A percentile compares a stretch with the other conserved stretches of the same genome.
Conservation (phyloP, 2,888 invertebrate genomes). For the Thera obeliscata region DNA sequence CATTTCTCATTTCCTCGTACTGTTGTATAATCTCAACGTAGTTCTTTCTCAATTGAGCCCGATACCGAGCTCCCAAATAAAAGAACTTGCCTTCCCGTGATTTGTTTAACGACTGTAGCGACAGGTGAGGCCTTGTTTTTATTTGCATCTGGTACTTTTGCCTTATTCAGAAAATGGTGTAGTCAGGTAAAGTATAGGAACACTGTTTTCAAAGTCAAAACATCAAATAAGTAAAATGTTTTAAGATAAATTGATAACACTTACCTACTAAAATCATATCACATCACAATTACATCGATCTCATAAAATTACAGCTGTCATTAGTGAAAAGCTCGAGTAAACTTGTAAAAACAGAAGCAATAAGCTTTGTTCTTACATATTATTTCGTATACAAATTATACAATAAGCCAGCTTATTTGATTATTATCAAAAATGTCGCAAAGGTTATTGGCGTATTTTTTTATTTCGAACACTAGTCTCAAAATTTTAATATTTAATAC, state of each 20-base stretch:
- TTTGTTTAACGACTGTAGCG: constrained; percentile 57
- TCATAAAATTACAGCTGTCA: background rate
- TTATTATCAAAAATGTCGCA: too few relatives aligned
- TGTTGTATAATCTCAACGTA: constrained; percentile 27
- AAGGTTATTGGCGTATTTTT: too few relatives aligned
- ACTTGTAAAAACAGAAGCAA: constrained; percentile 11
- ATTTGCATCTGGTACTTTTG: constrained; percentile 32
- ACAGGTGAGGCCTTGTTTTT: constrained; percentile 42
- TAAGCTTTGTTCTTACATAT: background rate
- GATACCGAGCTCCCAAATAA: constrained; percentile 51
- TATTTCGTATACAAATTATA: background rate
- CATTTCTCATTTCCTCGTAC: constrained; percentile 19
- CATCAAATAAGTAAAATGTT: background rate
- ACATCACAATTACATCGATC: constrained; percentile 16
- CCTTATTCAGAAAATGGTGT: constrained; percentile 2
- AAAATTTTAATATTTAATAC: too few relatives aligned
- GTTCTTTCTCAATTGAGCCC: constrained; percentile 51
- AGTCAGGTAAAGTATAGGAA: background rate
- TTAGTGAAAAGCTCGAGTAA: constrained; percentile 1
- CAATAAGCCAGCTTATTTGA: too few relatives aligned
- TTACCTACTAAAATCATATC: background rate
- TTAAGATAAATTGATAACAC: background rate
- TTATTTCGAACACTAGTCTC: too few relatives aligned
- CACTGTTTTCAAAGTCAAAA: background rate
- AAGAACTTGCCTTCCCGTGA: constrained; percentile 48